Percentiles rank a stretch among this genome's conserved stretches.
phyloP scores from a whole-genome alignment of 2,113 vertebrate species.

The Podiceps cristatus region DNA sequence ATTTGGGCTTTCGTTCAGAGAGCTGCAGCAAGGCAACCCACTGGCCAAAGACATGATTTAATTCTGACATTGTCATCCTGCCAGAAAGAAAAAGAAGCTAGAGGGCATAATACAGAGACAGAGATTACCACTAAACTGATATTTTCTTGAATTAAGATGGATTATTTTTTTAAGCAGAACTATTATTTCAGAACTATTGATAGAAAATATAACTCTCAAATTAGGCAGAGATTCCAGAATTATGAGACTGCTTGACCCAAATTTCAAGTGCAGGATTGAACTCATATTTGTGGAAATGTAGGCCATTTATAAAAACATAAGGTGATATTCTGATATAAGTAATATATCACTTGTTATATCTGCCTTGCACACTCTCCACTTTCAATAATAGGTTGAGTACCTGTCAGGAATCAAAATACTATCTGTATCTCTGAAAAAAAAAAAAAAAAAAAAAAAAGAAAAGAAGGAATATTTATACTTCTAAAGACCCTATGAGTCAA shows the following conservation, averaged over 20 bases:
- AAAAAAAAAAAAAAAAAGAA: constrained; percentile 16
- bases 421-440: not conserved
- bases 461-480: constrained; percentile 13
- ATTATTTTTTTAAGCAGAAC: constrained; percentile 1
- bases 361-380: not conserved
- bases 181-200: not conserved
- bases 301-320: not conserved
- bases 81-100: not conserved
- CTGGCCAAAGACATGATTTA: constrained; percentile 8
- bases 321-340: not conserved
- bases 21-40: not conserved
- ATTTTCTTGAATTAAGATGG: constrained; percentile 24
- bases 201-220: constrained; percentile 2
- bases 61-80: not conserved
- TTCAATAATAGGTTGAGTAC: not conserved
- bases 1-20: not conserved
- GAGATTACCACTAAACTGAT: constrained; percentile 4
- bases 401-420: constrained; percentile 11
- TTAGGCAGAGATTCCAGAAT: not conserved
- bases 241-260: not conserved
- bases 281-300: not conserved
- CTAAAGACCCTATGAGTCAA: not conserved
- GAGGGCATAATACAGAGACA: not conserved
- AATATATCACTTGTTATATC: not conserved
- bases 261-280: not conserved